phyloP scores from a whole-genome alignment of 2,113 vertebrate genomes.

The Rana temporaria region DNA sequence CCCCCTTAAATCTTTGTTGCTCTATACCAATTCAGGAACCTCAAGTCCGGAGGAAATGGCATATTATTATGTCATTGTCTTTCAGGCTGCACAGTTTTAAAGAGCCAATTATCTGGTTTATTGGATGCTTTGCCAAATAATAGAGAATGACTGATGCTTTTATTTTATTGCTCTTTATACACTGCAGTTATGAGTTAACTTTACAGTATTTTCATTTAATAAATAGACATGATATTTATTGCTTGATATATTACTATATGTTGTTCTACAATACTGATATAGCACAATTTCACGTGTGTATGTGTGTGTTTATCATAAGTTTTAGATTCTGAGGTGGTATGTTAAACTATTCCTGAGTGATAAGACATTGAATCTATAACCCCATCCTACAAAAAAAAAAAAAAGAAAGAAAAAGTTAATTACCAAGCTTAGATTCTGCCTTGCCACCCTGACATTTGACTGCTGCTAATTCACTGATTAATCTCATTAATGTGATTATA shows the following conservation, averaged over 20 bases:
- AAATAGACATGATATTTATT: too few relatives aligned
- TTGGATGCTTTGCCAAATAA: too few relatives aligned
- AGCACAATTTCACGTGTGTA: too few relatives aligned
- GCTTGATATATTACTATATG: too few relatives aligned
- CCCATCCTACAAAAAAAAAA: background rate
- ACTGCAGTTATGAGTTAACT: too few relatives aligned
- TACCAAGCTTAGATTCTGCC: conserved; percentile 77
- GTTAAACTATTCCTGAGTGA: background rate
- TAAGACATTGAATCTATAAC: conserved; percentile 17
- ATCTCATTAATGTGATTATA: conserved; percentile 90
- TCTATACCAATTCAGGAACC: background rate
- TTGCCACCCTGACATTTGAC: conserved; percentile 83
- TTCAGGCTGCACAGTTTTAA: background rate
- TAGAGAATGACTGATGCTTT: too few relatives aligned
- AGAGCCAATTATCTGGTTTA: too few relatives aligned
- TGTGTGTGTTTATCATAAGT: background rate
- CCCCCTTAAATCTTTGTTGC: background rate
- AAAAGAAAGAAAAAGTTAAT: conserved; percentile 76
- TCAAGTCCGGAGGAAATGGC: background rate
- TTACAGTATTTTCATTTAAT: too few relatives aligned
- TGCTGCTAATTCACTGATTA: conserved; percentile 89
- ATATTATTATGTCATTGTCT: background rate
- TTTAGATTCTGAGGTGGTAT: background rate
- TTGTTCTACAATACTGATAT: too few relatives aligned
- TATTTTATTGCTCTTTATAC: too few relatives aligned